Conservation (phyloP, 2,797 vertebrate species). For the Parauchenoglanis punctatus region DNA sequence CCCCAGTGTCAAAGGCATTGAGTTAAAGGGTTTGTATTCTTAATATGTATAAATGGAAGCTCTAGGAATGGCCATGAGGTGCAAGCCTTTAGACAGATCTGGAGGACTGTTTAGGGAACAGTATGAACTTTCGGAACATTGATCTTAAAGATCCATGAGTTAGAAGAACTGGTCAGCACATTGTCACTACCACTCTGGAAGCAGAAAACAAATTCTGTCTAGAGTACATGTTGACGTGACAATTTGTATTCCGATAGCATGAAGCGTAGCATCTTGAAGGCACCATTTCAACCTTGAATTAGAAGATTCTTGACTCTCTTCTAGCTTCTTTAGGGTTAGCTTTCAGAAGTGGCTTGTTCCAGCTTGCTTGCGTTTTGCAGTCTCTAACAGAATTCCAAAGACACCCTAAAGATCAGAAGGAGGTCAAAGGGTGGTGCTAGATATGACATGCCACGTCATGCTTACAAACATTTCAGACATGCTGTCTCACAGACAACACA, state of each 20-base stretch:
- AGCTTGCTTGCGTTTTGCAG: slow-evolving; percentile 2
- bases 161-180: neutral
- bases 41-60: neutral
- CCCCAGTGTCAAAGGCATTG: neutral
- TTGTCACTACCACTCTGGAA: neutral
- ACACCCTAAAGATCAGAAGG: slow-evolving; percentile 58
- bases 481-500: slow-evolving; percentile 11
- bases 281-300: neutral
- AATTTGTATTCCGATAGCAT: neutral
- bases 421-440: slow-evolving; percentile 43
- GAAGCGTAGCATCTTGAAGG: neutral
- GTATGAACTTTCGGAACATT: neutral
- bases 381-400: slow-evolving; percentile 19
- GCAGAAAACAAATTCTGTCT: neutral
- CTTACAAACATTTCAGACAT: slow-evolving; percentile 20
- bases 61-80: neutral
- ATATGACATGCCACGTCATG: slow-evolving; percentile 9
- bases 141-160: neutral
- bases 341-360: neutral
- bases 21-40: neutral
- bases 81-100: neutral
- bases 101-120: neutral
- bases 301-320: neutral
- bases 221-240: neutral
- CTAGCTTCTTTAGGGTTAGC: neutral